Evolutionary conservation across 2,113 vertebrate species (phyloP), one percentile per base, ranked within the genome.

Genomic region (Siphamia tubifer): DNA sequence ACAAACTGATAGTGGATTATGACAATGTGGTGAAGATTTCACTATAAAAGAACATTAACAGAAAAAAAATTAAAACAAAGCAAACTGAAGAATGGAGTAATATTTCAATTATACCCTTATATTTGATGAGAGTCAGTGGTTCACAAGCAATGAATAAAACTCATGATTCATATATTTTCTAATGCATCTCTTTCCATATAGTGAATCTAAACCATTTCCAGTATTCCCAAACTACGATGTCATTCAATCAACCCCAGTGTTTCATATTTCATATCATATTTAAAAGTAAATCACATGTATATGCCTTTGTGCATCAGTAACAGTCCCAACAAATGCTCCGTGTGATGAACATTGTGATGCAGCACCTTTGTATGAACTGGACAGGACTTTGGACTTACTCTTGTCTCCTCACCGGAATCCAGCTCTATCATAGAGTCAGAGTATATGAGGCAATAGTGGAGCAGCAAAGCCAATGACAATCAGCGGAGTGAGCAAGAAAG

Each of bases 91-190:
- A 74, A 65, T 62, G 17, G 53, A 42, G 38, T 20, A 56, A 15
- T 55, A 24, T 83, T 84, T 24, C 55, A 36, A 66, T 74, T 60
- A 45, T 58, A 85, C 69, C 40, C 68, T 84, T 90, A 75, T 89
- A 90, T 88, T 91, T 87, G 52, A 86, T 77, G 47, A 82, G 43
- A 61, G 32, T 79, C 65, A 68, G 74, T 85, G 68, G 60, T 83
- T 87, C 55, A 76, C 80, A 85, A 80, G 85, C 68, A 82, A 79
- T 67, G 28, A 72, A 68, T 57, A 66, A 86, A 83, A 80, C 31
- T 74, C 53, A 71, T 32, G 40, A 71, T 71, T 78, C 40, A 63
- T 73, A 82, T 77, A 84, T 77, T 70, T 51, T 74, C 38, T 47
- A 57, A 66, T 23, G 44, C 17, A 44, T 63, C 51, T n/a, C 20